phyloP scores from a whole-genome alignment of 2,113 vertebrate genomes.

The Prunella himalayana region DNA sequence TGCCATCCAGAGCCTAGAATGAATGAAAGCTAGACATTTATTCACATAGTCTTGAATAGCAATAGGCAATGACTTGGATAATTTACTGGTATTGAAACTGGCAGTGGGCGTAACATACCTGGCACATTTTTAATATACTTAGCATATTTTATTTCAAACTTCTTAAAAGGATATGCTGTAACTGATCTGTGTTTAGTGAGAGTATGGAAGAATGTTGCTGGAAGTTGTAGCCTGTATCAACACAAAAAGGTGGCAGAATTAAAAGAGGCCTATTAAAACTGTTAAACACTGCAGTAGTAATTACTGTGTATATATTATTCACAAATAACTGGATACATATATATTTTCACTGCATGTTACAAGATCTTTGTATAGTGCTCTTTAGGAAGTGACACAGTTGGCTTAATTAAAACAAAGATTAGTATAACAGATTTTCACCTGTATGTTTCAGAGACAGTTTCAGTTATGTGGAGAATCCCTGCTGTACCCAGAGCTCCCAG shows the following conservation, averaged over 20 bases:
- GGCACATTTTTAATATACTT: constrained; percentile 57
- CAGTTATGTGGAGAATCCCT: background rate
- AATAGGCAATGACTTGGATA: constrained; percentile 42
- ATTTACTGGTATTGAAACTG: constrained; percentile 51
- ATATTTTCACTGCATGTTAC: background rate
- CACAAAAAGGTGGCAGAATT: constrained; percentile 26
- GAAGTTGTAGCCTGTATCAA: constrained; percentile 51
- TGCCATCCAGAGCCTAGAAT: background rate
- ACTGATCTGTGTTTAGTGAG: constrained; percentile 58
- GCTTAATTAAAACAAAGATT: background rate
- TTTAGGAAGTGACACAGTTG: background rate
- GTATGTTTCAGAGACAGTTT: background rate
- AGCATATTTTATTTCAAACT: constrained; percentile 51
- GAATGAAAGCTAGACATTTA: constrained; percentile 35
- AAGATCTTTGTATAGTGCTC: background rate
- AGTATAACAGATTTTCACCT: background rate
- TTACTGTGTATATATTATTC: background rate
- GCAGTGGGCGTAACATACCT: constrained; percentile 47
- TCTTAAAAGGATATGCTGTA: constrained; percentile 53
- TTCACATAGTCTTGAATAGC: constrained; percentile 48
- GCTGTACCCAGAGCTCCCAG: background rate
- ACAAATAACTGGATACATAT: background rate
- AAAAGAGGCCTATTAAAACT: constrained; percentile 22
- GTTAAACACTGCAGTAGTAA: background rate
- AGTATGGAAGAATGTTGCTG: constrained; percentile 43